Base-by-base conservation (phyloP, 2,113 vertebrate species). In the Astatotilapia flaviijosephi region DNA sequence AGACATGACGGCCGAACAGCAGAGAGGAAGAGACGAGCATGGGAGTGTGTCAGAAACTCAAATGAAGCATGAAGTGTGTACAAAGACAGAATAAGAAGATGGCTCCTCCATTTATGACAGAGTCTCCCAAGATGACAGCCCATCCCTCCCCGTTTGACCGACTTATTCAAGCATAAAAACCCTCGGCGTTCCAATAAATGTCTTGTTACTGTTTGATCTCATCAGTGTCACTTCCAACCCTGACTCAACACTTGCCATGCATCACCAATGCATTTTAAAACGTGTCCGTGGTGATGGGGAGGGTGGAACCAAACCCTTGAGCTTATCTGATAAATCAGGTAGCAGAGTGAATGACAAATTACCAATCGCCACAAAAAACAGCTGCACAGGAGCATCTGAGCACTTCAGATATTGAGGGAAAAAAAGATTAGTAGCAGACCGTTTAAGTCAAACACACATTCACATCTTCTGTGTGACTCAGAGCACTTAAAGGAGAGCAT, bases 41-140 rank as follows among this genome's bases (percentile, higher is more conserved):
- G 83, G 84, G 83, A 86, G 87, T 83, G 84, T 40, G 77, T 45
- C 84, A 73, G 77, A 90, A 82, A 89, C 83, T 79, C 86, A 91
- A 93, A 86, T 83, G 86, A 92, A 91, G 87, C 89, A 65, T 87
- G 88, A 94, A 91, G 68, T 73, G 88, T 88, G 77, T 5, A 51
- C 81, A 79, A 86, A 86, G 37, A 35, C 49, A 80, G 83, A 83
- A 55, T 58, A 54, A 83, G 62, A 84, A 83, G 58, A 86, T 26
- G 83, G 58, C 83, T 85, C 42, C 73, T 83, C 68, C 28, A 21
- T 65, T 83, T 53, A 83, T 12, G 58, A 84, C 26, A 49, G 14
- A 80, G 45, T 40, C 55, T 89, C 82, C 58, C 15, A 23, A 75
- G 83, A 83, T 33, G 80, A 90, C 90, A 86, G 80, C 79, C 49